These are phyloP conservation scores for Machimus rusticus DNA, from an alignment of 2,888 invertebrate genomes.

Conservation along the genomic window DNA sequence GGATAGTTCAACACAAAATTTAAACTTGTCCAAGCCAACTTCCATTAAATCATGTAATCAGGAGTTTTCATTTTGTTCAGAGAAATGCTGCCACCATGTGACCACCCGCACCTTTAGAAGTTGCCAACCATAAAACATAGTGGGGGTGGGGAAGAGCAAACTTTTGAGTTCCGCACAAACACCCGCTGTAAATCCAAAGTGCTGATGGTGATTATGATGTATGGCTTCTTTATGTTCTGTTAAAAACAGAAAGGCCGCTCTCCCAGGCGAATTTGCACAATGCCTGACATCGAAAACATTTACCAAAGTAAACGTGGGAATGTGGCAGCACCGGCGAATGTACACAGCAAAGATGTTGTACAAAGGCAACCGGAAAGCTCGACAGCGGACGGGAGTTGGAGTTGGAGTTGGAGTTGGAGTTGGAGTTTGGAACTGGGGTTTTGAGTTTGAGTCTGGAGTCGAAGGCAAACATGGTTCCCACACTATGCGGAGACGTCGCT, in stretches of 20 bases:
- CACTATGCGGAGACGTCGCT: neutral
- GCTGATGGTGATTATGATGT: slow-evolving; percentile 26
- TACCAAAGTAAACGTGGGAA: slow-evolving; percentile 3
- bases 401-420: too few relatives aligned
- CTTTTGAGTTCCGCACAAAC: neutral
- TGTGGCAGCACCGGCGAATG: neutral
- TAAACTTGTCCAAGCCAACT: neutral
- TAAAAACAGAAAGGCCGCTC: slow-evolving; percentile 19
- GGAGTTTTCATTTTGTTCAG: neutral
- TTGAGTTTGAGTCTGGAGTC: neutral
- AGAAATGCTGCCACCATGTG: neutral
- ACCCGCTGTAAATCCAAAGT: slow-evolving; percentile 4
- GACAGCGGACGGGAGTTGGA: neutral
- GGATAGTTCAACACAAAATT: neutral
- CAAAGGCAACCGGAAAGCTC: neutral
- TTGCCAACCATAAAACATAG: neutral
- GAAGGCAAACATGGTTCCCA: neutral
- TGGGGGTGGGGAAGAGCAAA: neutral
- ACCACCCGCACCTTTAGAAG: neutral
- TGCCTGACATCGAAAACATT: slow-evolving; percentile 15
- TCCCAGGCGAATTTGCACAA: slow-evolving; percentile 16
- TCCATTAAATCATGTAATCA: slow-evolving; percentile 17
- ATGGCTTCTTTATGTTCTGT: slow-evolving; percentile 3
- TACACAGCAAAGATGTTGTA: neutral
- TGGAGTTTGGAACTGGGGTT: too few relatives aligned